A percentile compares a stretch with the other conserved stretches of the same genome.
Evolutionary conservation across 2,888 invertebrate species (phyloP).

Genomic region (Netelia virgata): DNA sequence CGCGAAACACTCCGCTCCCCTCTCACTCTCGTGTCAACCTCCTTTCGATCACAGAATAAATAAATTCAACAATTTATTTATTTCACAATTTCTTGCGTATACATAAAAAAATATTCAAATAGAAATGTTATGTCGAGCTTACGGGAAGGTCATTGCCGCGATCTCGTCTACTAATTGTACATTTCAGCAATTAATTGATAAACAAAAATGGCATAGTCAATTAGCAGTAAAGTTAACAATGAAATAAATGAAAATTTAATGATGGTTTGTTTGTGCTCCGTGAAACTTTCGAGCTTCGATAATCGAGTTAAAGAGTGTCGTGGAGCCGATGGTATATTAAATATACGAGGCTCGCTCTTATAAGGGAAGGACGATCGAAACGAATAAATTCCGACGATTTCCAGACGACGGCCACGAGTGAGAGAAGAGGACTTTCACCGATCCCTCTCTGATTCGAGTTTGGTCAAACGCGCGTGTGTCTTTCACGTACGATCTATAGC

Average conservation of each 20-base stretch:
- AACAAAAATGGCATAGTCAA: no score
- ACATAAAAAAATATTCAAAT: no score
- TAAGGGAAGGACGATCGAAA: slow-evolving; percentile 51
- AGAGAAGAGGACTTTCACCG: slow-evolving; percentile 54
- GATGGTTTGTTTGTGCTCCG: not conserved
- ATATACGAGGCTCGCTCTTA: slow-evolving; percentile 22
- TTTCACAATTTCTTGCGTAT: no score
- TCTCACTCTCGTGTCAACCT: no score
- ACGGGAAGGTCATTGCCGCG: no score
- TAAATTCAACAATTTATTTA: no score
- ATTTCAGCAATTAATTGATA: no score
- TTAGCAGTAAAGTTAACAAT: no score
- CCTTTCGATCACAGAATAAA: no score
- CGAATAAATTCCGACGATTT: slow-evolving; percentile 47
- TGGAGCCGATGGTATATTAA: slow-evolving; percentile 21
- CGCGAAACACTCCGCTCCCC: no score
- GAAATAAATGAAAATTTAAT: not conserved
- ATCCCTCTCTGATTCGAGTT: slow-evolving; percentile 27
- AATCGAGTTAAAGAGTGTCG: slow-evolving; percentile 14
- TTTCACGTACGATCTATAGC: slow-evolving; percentile 15
- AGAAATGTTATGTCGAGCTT: no score
- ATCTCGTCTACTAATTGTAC: no score
- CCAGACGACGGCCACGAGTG: slow-evolving; percentile 20
- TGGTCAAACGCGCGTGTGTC: slow-evolving; percentile 47
- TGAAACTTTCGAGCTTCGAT: not conserved